phyloP scores from a whole-genome alignment of 2,797 vertebrate genomes.

The Sandelia bainsii region DNA sequence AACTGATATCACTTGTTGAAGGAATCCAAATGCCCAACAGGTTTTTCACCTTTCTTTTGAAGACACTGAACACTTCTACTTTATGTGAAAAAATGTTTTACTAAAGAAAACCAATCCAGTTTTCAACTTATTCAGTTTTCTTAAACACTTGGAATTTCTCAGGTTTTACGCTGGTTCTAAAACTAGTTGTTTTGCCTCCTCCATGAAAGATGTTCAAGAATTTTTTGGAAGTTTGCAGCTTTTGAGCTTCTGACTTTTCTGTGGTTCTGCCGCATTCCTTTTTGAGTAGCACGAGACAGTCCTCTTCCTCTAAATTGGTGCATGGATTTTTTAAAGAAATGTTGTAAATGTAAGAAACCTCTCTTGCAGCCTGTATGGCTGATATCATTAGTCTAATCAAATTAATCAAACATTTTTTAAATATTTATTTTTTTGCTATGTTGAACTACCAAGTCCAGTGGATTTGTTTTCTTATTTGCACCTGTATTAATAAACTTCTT shows the following conservation, averaged over 20 bases:
- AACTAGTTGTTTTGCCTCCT: too few relatives aligned
- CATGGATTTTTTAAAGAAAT: too few relatives aligned
- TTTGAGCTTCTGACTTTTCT: too few relatives aligned
- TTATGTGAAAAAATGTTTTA: too few relatives aligned
- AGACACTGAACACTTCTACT: slow-evolving; percentile 8
- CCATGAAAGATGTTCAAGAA: too few relatives aligned
- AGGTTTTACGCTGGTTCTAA: not conserved
- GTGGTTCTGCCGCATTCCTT: slow-evolving; percentile 20
- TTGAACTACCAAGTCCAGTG: slow-evolving; percentile 4
- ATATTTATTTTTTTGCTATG: not conserved
- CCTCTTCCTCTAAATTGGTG: slow-evolving; percentile 24
- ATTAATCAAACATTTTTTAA: not conserved
- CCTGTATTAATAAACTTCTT: not conserved
- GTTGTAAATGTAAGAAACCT: not conserved
- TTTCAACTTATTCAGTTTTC: too few relatives aligned
- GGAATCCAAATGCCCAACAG: not conserved
- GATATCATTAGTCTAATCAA: slow-evolving; percentile 8
- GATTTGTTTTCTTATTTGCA: slow-evolving; percentile 9
- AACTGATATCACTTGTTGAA: not conserved
- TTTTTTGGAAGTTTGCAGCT: too few relatives aligned
- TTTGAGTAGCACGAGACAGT: slow-evolving; percentile 42
- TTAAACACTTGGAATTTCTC: slow-evolving; percentile 1
- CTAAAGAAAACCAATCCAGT: too few relatives aligned
- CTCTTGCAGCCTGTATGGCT: not conserved
- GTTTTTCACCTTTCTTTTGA: slow-evolving; percentile 19